Conservation (phyloP, 2,888 invertebrate genomes). For the Anarsia innoxiella region DNA sequence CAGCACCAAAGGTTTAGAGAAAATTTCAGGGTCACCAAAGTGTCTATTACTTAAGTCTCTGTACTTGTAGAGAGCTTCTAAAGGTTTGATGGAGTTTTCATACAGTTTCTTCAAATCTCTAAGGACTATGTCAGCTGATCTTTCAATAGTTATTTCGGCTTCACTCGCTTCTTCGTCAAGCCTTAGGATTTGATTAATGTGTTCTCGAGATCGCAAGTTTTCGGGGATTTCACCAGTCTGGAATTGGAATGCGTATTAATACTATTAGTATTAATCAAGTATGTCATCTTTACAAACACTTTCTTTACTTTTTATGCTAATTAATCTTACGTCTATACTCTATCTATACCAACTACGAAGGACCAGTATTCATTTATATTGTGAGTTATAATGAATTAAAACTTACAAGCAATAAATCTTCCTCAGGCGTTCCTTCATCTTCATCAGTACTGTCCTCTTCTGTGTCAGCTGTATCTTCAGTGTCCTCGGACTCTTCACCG, state of each 20-base stretch:
- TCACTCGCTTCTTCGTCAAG: conserved; percentile 84
- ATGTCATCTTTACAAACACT: too few species aligned
- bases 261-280: too few species aligned
- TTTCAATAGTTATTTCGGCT: conserved; percentile 81
- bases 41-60: conserved; percentile 93
- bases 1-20: conserved; percentile 92
- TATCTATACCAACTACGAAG: too few species aligned
- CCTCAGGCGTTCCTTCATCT: conserved; percentile 75
- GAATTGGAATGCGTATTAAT: conserved; percentile 34
- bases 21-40: conserved; percentile 95
- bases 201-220: conserved; percentile 85
- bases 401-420: conserved; percentile 77
- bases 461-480: conserved; percentile 24
- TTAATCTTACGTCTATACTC: too few species aligned
- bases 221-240: conserved; percentile 84
- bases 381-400: neutral
- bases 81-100: conserved; percentile 90
- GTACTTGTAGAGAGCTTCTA: conserved; percentile 94
- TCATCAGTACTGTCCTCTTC: conserved; percentile 34
- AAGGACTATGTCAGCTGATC: conserved; percentile 84
- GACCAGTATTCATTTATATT: too few species aligned
- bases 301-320: too few species aligned
- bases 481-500: conserved; percentile 8
- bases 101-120: conserved; percentile 90
- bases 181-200: conserved; percentile 86